Conservation (phyloP, 2,797 vertebrate species). For the Fistularia tabacaria region DNA sequence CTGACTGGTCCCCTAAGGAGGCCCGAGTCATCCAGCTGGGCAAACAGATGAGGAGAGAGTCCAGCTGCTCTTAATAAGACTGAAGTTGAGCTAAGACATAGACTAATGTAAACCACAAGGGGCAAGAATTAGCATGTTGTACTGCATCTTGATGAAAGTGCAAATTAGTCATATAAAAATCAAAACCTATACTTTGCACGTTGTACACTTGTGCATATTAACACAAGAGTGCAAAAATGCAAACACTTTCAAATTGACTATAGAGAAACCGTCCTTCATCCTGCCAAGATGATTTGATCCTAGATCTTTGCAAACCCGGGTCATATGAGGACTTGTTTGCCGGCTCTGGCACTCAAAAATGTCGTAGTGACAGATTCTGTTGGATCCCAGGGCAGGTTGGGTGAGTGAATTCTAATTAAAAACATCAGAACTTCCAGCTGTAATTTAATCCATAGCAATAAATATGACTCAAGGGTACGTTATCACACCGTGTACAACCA, state of each 20-base stretch:
- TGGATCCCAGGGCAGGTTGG: slow-evolving; percentile 17
- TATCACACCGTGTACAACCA: no score
- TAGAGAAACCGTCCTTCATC: no score
- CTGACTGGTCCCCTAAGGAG: slow-evolving; percentile 28
- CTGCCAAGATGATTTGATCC: no score
- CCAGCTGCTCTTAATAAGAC: slow-evolving; percentile 40
- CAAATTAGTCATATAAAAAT: no score
- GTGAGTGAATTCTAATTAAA: slow-evolving; percentile 37
- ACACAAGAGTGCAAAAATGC: no score
- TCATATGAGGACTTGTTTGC: no score
- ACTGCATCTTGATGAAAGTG: slow-evolving; percentile 6
- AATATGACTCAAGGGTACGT: slow-evolving; percentile 14
- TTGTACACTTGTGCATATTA: no score
- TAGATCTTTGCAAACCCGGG: no score
- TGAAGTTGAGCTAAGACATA: slow-evolving; percentile 11
- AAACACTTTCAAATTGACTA: no score
- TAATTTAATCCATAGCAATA: slow-evolving; percentile 34
- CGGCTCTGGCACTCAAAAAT: no score
- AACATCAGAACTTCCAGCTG: slow-evolving; percentile 47
- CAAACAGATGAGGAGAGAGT: slow-evolving; percentile 43
- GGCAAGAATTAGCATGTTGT: slow-evolving; percentile 21
- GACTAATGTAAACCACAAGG: slow-evolving; percentile 23
- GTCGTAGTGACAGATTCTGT: no score
- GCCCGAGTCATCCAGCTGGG: slow-evolving; percentile 54
- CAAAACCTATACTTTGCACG: no score